Evolutionary conservation across 2,888 invertebrate genomes (phyloP), one percentile per base, ranked within the genome.

Genomic region (Epinotia ramella): DNA sequence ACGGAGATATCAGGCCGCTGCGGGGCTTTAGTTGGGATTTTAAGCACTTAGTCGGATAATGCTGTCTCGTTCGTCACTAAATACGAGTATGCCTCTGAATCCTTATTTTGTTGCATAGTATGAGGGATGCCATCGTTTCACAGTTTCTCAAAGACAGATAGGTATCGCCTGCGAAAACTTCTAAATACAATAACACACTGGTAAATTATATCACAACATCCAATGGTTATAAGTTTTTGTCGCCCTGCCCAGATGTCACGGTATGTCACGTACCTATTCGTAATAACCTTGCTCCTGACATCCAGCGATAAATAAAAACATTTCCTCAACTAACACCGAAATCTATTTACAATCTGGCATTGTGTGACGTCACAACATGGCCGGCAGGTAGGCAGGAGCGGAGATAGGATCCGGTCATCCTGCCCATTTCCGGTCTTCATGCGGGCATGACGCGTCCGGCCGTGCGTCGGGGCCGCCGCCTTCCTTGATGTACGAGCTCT

Each of bases 341-440:
- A 75, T 75, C 75, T 75, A 71, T 75, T 75, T 70, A 71, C 70
- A 83, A 84, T 87, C 82, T 78, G 81, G 82, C 79, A 80, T 77
- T 79, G 81, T 79, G 88, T 92, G 92, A 93, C 92, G 91, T 93
- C 91, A 92, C 91, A 92, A 92, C 92, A 92, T 91, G 93, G 84
- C 84, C 81, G 84, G 87, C 90, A 91, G 93, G 93, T 91, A 91
- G 91, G 89, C 90, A 90, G 89, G 87, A 91, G 91, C 91, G 92
- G 92, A 94, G 94, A 94, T 94, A 94, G 94, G 93, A 94, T 94
- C 93, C 94, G 94, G 94, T 94, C 94, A 94, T 94, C 94, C 94
- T 94, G 94, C 88, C 94, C 94, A 94, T 94, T 94, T 94, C 94
- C 94, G 94, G 94, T 94, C 94, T 94, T 94, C 94, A 94, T 93